Conservation (phyloP, 2,113 vertebrate species). For the Micronisus gabar region DNA sequence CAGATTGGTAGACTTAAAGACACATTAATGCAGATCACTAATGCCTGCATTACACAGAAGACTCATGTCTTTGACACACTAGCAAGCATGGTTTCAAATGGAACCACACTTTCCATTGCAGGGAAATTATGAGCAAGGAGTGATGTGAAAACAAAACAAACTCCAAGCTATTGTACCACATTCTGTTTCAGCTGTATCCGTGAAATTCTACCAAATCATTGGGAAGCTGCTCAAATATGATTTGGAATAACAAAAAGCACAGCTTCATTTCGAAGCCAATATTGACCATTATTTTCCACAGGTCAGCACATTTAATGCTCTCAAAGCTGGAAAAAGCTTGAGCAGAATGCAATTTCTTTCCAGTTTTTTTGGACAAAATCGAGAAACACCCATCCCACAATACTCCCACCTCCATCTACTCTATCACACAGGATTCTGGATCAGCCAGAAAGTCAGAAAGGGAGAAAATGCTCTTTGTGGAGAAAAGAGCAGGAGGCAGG, state of each 20-base stretch:
- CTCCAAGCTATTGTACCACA: not conserved
- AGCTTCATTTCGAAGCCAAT: not conserved
- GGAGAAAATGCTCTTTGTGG: not conserved
- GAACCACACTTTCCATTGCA: not conserved
- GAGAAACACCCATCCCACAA: not conserved
- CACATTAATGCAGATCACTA: not conserved
- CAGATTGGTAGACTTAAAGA: not conserved
- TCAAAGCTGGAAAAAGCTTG: not conserved
- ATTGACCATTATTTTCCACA: not conserved
- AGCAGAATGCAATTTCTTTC: not conserved
- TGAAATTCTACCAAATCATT: not conserved
- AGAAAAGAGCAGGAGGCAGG: constrained; percentile 22
- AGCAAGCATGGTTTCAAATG: not conserved
- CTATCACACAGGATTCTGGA: not conserved
- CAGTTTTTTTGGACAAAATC: not conserved
- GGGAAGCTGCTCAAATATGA: not conserved
- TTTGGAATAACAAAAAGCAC: not conserved
- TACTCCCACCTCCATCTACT: not conserved
- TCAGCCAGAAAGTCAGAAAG: not conserved
- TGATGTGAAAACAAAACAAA: not conserved
- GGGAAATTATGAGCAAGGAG: not conserved
- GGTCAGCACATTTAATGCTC: not conserved
- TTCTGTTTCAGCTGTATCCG: not conserved
- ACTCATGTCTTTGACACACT: fast-evolving
- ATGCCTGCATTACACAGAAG: too few species aligned